Evolutionary conservation across 2,888 invertebrate genomes (phyloP).

Genomic region (Coecobrya sp.): DNA sequence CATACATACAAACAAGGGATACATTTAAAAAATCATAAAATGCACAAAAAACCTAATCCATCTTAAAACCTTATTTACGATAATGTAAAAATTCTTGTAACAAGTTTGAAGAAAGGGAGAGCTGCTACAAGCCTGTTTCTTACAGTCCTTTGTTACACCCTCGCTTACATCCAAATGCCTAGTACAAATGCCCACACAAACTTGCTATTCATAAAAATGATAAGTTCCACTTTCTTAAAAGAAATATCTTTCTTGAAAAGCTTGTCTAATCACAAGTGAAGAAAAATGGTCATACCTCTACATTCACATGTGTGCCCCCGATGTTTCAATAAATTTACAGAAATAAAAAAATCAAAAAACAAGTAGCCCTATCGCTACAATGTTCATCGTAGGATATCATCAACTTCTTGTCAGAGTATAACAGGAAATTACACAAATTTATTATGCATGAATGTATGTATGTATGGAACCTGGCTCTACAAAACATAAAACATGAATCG

Average conservation of each 20-base stretch:
- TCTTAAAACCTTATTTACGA: background rate
- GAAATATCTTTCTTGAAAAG: background rate
- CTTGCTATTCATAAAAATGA: background rate
- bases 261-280: conserved; percentile 20
- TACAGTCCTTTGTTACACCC: background rate
- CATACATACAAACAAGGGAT: no score
- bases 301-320: background rate
- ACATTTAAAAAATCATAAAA: background rate
- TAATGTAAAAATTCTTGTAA: background rate
- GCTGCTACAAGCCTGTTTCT: background rate
- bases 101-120: no score
- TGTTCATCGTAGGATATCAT: no score
- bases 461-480: background rate
- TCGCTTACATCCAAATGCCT: background rate
- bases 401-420: background rate
- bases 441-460: background rate
- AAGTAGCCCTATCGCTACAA: background rate
- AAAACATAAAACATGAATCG: no score
- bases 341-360: background rate
- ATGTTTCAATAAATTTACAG: no score
- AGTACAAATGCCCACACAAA: background rate
- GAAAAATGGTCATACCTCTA: background rate
- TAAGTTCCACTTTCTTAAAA: background rate
- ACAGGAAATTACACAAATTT: conserved; percentile 57
- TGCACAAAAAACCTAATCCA: background rate